Evolutionary conservation across 2,113 vertebrate species (phyloP).

Genomic region (Macroglossus sobrinus): DNA sequence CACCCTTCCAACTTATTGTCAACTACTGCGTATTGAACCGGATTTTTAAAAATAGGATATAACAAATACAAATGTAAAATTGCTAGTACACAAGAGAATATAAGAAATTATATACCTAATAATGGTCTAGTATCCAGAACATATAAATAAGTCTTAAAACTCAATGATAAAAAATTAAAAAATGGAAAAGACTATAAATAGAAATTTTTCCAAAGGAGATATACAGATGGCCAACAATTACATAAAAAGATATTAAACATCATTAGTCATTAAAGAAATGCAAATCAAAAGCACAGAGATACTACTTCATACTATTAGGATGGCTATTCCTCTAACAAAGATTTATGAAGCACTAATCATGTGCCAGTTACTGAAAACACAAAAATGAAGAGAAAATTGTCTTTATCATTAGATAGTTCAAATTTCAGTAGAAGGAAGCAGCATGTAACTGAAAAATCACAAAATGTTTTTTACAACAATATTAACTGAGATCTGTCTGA

Average conservation of each 20-base stretch:
- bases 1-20: not conserved
- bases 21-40: not conserved
- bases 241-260: not conserved
- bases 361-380: not conserved
- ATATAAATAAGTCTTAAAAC: not conserved
- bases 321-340: not conserved
- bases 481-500: not conserved
- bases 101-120: not conserved
- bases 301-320: not conserved
- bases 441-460: not conserved
- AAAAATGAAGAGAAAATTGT: not conserved
- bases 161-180: constrained; percentile 11
- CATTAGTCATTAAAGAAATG: not conserved
- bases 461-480: not conserved
- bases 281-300: not conserved
- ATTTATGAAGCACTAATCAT: not conserved
- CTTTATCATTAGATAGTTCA: not conserved
- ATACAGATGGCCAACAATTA: not conserved
- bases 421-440: not conserved
- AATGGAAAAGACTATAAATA: not conserved
- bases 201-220: constrained; percentile 10
- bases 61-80: constrained; percentile 42
- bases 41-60: not conserved
- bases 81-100: not conserved
- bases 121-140: not conserved